Base-by-base conservation (phyloP, 2,888 invertebrate species). In the Hypolimnas misippus region DNA sequence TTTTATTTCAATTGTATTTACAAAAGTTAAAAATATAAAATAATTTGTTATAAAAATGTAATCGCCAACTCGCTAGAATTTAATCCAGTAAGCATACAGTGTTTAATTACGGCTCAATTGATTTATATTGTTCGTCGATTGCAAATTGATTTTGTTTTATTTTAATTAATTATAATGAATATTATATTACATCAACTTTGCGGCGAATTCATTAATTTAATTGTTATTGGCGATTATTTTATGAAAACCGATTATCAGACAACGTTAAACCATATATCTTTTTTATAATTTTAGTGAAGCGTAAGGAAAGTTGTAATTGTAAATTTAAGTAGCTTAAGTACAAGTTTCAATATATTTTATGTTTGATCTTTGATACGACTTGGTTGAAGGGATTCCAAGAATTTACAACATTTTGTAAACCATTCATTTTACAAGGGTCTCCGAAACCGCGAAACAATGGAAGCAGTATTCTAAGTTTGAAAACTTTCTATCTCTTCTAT, bases 331-430 rank as follows among this genome's bases (percentile, higher is more conserved):
- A 59, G 35, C 42, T 57, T 51, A n/a, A n/a, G n/a, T n/a, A 44
- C 44, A 59, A 59, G 19, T 59, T 53, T 44, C 49, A 59, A 53
- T 53, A 52, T 31, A 52, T 59, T 33, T 59, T 58, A 52, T 52
- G 52, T 59, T 52, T 59, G 58, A 59, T 59, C 58, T 59, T 42
- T 52, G 58, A 59, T 59, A 59, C 42, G 52, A 59, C 58, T 59
- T 59, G 44, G 52, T 52, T 59, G 58, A 51, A 57, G 57, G 52
- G 52, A 52, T 52, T 59, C 52, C 42, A 59, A 59, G 58, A 59
- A 59, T 59, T 59, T 44, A 59, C 44, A 59, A 52, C 58, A 59
- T 59, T 59, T 59, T 52, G 58, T 59, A 59, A 59, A 59, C 58
- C 50, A 57, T 57, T 51, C 51, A 57, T 57, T 57, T 31, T 57